These are phyloP conservation scores for Sander vitreus DNA, from an alignment of 2,113 vertebrate species.

Conservation along the genomic window DNA sequence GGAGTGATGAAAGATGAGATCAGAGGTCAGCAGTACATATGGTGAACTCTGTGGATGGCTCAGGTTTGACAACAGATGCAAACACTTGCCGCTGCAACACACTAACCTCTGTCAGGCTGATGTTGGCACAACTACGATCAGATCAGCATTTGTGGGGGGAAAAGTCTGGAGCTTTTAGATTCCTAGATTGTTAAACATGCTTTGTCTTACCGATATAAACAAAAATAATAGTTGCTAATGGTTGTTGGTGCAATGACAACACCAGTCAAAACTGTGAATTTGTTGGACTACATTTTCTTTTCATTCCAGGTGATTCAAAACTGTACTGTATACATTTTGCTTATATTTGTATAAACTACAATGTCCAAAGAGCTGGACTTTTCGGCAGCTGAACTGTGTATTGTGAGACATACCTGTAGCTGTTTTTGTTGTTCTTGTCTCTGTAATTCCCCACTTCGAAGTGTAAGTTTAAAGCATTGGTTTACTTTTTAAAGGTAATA, in stretches of 20 bases:
- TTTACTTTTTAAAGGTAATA: not conserved
- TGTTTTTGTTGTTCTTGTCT: not conserved
- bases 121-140: constrained; percentile 23
- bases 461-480: not conserved
- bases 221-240: not conserved
- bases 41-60: constrained; percentile 42
- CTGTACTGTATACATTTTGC: not conserved
- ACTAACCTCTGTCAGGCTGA: constrained; percentile 46
- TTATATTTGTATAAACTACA: not conserved
- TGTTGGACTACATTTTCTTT: too few relatives aligned
- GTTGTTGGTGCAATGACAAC: not conserved
- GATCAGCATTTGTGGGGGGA: not conserved
- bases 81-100: constrained; percentile 72
- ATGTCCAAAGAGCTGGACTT: not conserved
- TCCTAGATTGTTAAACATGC: not conserved
- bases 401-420: not conserved
- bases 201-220: not conserved
- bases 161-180: not conserved
- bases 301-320: not conserved
- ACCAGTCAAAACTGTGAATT: not conserved
- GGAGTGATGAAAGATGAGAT: constrained; percentile 63
- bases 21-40: constrained; percentile 67
- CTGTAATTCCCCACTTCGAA: too few relatives aligned
- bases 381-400: not conserved
- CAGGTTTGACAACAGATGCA: constrained; percentile 59